Percentiles rank a stretch among this genome's conserved stretches.
phyloP scores from a whole-genome alignment of 1,140 invertebrate species.

The Ooceraea biroi region DNA sequence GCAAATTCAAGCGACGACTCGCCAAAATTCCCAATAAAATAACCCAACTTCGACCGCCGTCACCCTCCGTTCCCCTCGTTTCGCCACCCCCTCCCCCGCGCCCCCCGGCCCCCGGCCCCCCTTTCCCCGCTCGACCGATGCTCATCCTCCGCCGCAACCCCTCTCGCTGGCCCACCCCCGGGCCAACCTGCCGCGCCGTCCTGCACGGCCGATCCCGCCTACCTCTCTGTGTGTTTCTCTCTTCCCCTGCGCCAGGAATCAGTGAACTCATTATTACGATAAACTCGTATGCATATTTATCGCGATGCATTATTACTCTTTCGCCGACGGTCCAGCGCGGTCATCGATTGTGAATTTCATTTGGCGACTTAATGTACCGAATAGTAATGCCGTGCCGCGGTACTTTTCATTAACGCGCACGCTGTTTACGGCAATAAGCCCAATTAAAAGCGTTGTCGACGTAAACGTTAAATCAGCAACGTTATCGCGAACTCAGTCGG shows the following conservation, averaged over 20 bases:
- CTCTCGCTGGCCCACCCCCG: neutral
- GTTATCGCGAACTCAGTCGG: slow-evolving; percentile 73
- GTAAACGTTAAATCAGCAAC: slow-evolving; percentile 79
- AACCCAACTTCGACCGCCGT: slow-evolving; percentile 69
- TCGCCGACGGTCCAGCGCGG: slow-evolving; percentile 77
- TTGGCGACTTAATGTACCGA: slow-evolving; percentile 85
- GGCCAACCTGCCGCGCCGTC: slow-evolving; percentile 14
- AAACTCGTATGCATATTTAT: slow-evolving; percentile 83
- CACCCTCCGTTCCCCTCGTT: slow-evolving; percentile 10
- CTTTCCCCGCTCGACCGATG: no score
- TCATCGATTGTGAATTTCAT: slow-evolving; percentile 85
- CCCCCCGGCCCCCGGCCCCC: slow-evolving; percentile 6
- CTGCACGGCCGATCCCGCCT: slow-evolving; percentile 48
- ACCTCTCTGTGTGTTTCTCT: slow-evolving; percentile 37
- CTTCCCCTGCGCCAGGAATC: slow-evolving; percentile 73
- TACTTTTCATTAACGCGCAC: slow-evolving; percentile 83
- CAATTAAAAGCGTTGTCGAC: slow-evolving; percentile 82
- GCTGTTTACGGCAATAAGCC: slow-evolving; percentile 82
- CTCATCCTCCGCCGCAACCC: no score
- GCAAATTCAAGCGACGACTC: slow-evolving; percentile 75
- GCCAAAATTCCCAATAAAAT: slow-evolving; percentile 77
- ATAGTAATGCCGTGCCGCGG: slow-evolving; percentile 83
- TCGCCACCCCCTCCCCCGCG: slow-evolving; percentile 7
- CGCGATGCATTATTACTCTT: slow-evolving; percentile 81
- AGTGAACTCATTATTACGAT: slow-evolving; percentile 84